phyloP scores from a whole-genome alignment of 2,888 invertebrate genomes.

The Sphecodes monilicornis region DNA sequence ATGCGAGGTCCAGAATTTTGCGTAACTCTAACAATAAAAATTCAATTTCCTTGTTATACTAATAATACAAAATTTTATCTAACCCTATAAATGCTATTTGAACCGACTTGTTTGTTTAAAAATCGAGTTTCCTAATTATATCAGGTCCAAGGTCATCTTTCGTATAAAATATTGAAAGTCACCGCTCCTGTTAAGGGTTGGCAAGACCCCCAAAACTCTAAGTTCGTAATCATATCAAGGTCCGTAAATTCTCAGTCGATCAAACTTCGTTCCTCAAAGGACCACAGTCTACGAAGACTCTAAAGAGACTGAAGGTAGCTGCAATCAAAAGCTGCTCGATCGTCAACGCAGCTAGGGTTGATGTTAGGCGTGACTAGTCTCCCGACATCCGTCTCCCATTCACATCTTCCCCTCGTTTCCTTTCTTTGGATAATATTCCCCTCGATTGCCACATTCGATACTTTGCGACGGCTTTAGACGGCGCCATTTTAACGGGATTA shows the following conservation, averaged over 20 bases:
- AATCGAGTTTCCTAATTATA: neutral
- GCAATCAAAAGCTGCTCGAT: neutral
- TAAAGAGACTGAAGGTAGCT: neutral
- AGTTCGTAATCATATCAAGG: neutral
- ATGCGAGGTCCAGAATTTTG: too few species aligned
- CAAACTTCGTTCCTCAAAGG: neutral
- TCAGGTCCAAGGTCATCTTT: neutral
- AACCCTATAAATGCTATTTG: too few species aligned
- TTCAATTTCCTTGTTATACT: too few species aligned
- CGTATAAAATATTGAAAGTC: neutral
- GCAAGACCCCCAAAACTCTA: neutral
- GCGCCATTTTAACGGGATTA: conserved; percentile 58
- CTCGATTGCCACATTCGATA: conserved; percentile 51
- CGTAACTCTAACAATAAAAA: too few species aligned
- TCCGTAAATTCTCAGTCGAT: neutral
- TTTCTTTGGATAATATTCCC: conserved; percentile 4
- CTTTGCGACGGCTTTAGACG: conserved; percentile 64
- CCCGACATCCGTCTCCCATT: neutral
- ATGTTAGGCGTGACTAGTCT: neutral
- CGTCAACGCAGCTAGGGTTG: neutral
- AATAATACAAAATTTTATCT: too few species aligned
- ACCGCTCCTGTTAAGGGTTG: neutral
- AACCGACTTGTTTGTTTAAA: too few species aligned
- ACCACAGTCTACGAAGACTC: neutral
- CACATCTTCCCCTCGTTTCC: neutral